Percentiles rank a stretch among this genome's conserved stretches.
Evolutionary conservation across 2,888 invertebrate species (phyloP).

Genomic region (Cerastis leucographa): DNA sequence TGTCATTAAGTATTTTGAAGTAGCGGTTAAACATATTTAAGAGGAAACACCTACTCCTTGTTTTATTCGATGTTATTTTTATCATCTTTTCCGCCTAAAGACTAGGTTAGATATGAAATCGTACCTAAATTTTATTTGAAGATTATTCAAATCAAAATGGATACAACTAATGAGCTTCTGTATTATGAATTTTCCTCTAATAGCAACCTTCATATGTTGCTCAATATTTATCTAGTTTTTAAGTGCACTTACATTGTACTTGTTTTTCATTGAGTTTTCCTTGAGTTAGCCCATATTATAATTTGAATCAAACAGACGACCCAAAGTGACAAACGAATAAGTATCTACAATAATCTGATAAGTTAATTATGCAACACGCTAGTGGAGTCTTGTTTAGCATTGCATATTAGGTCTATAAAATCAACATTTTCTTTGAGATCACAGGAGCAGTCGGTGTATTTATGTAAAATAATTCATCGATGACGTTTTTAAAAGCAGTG

Average conservation of each 20-base stretch:
- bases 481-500: conserved; percentile 23
- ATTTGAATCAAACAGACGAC: neutral
- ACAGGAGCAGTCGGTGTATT: conserved; percentile 8
- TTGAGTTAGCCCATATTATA: neutral
- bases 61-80: neutral
- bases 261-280: neutral
- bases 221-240: neutral
- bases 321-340: neutral
- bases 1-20: neutral
- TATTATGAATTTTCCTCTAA: neutral
- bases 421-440: conserved; percentile 28
- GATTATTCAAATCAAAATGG: neutral
- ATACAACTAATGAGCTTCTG: neutral
- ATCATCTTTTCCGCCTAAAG: neutral
- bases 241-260: neutral
- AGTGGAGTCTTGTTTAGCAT: neutral
- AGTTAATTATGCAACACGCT: neutral
- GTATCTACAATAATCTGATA: neutral
- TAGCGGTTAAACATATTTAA: neutral
- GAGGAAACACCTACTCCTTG: neutral
- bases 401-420: conserved; percentile 16
- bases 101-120: neutral
- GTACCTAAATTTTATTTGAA: neutral
- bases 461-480: conserved; percentile 33
- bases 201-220: neutral